These are phyloP conservation scores for Nezara viridula DNA, from an alignment of 2,888 invertebrate genomes.

Conservation along the genomic window DNA sequence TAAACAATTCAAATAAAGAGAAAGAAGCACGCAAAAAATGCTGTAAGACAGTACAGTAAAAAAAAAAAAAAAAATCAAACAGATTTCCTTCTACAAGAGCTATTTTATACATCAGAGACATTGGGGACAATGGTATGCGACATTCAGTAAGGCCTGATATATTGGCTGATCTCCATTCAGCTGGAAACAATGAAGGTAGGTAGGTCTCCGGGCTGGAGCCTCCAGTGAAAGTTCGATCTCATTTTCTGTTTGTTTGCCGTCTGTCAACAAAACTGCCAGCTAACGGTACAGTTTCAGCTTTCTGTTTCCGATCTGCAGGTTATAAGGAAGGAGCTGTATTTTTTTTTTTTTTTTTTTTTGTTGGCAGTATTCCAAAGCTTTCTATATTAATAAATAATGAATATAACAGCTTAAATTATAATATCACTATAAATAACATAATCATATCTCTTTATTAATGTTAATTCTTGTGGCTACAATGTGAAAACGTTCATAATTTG, in stretches of 20 bases:
- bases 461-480: too few species aligned
- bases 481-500: too few species aligned
- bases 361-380: not conserved
- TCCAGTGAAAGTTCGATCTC: constrained; percentile 46
- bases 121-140: constrained; percentile 32
- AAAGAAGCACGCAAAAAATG: too few species aligned
- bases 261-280: constrained; percentile 9
- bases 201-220: constrained; percentile 29
- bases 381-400: not conserved
- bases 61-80: not conserved
- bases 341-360: too few species aligned
- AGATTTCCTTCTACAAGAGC: not conserved
- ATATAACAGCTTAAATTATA: not conserved
- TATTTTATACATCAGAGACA: not conserved
- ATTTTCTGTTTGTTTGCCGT: constrained; percentile 42
- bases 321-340: not conserved
- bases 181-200: constrained; percentile 41
- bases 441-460: too few species aligned
- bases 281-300: not conserved
- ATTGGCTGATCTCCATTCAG: constrained; percentile 37
- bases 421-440: not conserved
- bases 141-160: constrained; percentile 29
- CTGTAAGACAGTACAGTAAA: too few species aligned
- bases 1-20: too few species aligned
- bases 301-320: not conserved